phyloP scores from a whole-genome alignment of 2,113 vertebrate species.

The Salvator merianae region DNA sequence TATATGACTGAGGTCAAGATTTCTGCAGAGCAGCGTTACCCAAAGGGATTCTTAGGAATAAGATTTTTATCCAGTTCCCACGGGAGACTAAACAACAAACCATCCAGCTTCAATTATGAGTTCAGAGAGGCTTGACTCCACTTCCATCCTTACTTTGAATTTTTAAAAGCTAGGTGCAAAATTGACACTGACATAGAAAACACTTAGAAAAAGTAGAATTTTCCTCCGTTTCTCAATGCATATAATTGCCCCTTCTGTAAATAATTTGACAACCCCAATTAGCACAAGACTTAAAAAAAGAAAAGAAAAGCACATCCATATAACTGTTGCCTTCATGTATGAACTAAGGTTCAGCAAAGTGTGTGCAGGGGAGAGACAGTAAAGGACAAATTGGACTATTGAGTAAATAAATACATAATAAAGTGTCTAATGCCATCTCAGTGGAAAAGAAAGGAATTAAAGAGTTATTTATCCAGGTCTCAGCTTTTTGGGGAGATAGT shows the following conservation, averaged over 20 bases:
- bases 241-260: conserved; percentile 53
- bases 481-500: not conserved
- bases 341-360: not conserved
- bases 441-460: not conserved
- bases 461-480: not conserved
- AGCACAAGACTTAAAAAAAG: conserved; percentile 24
- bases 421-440: not conserved
- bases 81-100: conserved; percentile 57
- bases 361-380: not conserved
- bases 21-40: conserved; percentile 60
- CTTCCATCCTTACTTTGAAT: conserved; percentile 32
- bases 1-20: conserved; percentile 55
- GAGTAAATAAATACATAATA: too few relatives aligned
- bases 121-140: conserved; percentile 44
- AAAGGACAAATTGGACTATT: too few relatives aligned
- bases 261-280: conserved; percentile 71
- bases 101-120: conserved; percentile 55
- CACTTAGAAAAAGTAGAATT: conserved; percentile 1
- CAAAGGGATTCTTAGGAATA: conserved; percentile 60
- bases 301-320: conserved; percentile 11
- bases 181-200: not conserved
- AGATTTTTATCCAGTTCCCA: conserved; percentile 56
- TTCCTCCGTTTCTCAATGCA: conserved; percentile 26
- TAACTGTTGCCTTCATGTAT: not conserved
- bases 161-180: conserved; percentile 35